Conservation (phyloP, 2,797 vertebrate species). For the Oreochromis grahami region DNA sequence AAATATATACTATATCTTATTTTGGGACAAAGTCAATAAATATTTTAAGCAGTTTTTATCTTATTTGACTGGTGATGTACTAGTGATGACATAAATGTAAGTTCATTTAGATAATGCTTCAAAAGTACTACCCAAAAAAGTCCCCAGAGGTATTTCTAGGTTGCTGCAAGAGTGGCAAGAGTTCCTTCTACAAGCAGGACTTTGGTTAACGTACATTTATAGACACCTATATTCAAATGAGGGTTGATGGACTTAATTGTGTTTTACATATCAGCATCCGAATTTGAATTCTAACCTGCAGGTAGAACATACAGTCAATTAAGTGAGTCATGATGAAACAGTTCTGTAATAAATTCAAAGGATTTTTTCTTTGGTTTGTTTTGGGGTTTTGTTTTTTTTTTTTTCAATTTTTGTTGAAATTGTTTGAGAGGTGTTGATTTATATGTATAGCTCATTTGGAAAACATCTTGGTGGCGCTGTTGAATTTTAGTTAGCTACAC, state of each 20-base stretch:
- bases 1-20: background rate
- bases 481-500: background rate
- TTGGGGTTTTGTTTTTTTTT: accelerated
- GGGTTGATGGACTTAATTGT: background rate
- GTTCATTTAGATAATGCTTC: background rate
- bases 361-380: background rate
- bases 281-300: background rate
- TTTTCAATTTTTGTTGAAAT: background rate
- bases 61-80: background rate
- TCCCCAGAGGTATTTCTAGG: background rate
- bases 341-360: background rate
- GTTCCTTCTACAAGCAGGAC: background rate
- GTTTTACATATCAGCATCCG: background rate
- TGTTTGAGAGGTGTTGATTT: background rate
- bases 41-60: background rate
- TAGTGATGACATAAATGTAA: background rate
- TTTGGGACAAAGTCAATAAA: background rate
- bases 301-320: background rate
- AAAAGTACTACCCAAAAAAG: background rate
- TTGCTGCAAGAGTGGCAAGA: background rate
- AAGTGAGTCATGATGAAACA: background rate
- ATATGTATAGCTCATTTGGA: background rate
- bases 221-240: background rate
- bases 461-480: background rate
- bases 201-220: background rate